Evolutionary conservation across 2,113 vertebrate genomes (phyloP).

Genomic region (Dicerorhinus sumatrensis): DNA sequence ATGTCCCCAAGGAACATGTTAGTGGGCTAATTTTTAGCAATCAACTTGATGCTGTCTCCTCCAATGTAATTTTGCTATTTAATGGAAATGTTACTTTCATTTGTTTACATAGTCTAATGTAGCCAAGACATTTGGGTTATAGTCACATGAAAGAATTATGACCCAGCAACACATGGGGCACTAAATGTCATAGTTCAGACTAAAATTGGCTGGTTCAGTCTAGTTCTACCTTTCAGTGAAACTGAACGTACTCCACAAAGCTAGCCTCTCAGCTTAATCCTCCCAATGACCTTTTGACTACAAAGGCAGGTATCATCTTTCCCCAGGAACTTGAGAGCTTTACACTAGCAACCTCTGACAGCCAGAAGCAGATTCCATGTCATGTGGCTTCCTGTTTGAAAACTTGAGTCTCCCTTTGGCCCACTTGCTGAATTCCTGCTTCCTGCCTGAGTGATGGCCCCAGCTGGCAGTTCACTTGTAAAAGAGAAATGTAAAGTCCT

Average conservation of each 20-base stretch:
- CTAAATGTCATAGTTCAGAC: slow-evolving; percentile 7
- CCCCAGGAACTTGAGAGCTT: slow-evolving; percentile 59
- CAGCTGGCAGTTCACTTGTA: slow-evolving; percentile 69
- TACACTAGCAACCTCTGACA: slow-evolving; percentile 42
- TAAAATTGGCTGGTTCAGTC: slow-evolving; percentile 12
- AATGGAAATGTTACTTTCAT: slow-evolving; percentile 25
- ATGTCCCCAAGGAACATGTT: not conserved
- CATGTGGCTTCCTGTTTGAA: slow-evolving; percentile 76
- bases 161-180: not conserved
- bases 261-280: not conserved
- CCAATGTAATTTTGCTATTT: not conserved
- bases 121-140: not conserved
- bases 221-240: not conserved
- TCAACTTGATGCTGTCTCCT: not conserved
- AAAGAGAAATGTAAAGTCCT: not conserved
- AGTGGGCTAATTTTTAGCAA: not conserved
- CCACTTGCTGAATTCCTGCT: slow-evolving; percentile 73
- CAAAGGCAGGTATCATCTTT: slow-evolving; percentile 76
- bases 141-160: slow-evolving; percentile 17
- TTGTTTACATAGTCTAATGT: not conserved
- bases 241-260: not conserved
- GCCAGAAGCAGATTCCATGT: slow-evolving; percentile 68
- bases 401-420: slow-evolving; percentile 75
- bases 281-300: slow-evolving; percentile 56
- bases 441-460: slow-evolving; percentile 64